Percentiles rank a stretch among this genome's conserved stretches.
Evolutionary conservation across 2,888 invertebrate genomes (phyloP).

Genomic region (Pollenia angustigena): DNA sequence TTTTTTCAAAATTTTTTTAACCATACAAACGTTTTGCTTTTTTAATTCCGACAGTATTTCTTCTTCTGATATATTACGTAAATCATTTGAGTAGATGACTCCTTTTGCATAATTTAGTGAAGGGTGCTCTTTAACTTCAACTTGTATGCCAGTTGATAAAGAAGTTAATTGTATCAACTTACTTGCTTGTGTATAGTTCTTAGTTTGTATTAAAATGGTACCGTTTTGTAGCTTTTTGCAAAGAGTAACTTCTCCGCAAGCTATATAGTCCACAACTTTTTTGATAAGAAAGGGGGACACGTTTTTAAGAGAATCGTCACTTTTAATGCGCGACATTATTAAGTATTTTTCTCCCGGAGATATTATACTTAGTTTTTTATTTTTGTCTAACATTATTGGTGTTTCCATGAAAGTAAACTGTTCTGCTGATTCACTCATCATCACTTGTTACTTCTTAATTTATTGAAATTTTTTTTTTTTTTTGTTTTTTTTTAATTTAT

Average conservation of each 20-base stretch:
- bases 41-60: conserved; percentile 17
- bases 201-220: conserved; percentile 56
- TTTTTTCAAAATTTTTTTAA: conserved; percentile 19
- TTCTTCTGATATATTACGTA: conserved; percentile 11
- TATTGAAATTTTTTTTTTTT: no score
- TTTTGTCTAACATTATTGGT: no score
- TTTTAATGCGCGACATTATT: background rate
- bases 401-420: no score
- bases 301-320: background rate
- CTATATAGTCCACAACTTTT: conserved; percentile 50
- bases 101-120: conserved; percentile 7
- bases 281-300: conserved; percentile 64
- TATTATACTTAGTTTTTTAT: no score
- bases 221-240: conserved; percentile 58
- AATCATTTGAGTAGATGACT: conserved; percentile 20
- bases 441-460: no score
- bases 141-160: conserved; percentile 18
- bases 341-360: no score
- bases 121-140: conserved; percentile 20
- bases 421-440: no score
- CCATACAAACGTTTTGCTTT: conserved; percentile 4
- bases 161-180: conserved; percentile 31
- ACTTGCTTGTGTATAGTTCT: conserved; percentile 23
- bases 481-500: no score
- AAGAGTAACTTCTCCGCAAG: conserved; percentile 39